Evolutionary conservation across 2,113 vertebrate genomes (phyloP), one percentile per base, ranked within the genome.

Genomic region (Phyllopteryx taeniolatus): DNA sequence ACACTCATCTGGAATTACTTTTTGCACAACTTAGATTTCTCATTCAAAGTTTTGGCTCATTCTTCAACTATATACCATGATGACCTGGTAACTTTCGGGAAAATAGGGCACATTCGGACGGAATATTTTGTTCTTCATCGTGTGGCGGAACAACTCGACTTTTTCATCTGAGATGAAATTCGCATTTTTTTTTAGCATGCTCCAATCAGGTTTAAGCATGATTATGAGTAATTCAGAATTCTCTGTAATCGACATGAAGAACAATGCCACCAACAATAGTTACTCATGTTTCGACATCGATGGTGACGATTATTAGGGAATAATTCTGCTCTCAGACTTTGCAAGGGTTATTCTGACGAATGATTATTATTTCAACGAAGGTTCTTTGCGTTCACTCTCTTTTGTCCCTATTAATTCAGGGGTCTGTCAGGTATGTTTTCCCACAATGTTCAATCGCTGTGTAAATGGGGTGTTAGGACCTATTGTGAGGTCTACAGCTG

Each of bases 1-100:
- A 66, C 13, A 66, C 64, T 66, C 64, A 47, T 66, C 61, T 61
- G 66, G 56, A 78, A 86, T 79, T 70, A 73, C 49, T 82, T 81
- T 80, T 82, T 69, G 13, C 67, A 56, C 27, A 63, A 63, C n/a
- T 67, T 46, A 44, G 49, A 74, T 67, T 76, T 69, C 20, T 73
- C 33, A 44, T 39, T 22, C 22, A 43, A 61, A 51, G 66, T 46
- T 43, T 61, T 13, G 7, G 42, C 39, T 53, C 54, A 39, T 47
- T 59, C 1, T 13, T 62, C 35, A 69, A 27, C 9, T 11, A 68
- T 35, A 44, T 10, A 49, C 61, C 4, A 12, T 65, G 6, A 31
- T 66, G 22, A 7, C n/a, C 43, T 47, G 43, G 64, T 47, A 66
- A 49, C 43, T 66, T 47, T 66, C 8, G 8, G 8, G 20, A 47